Conservation (phyloP, 1,140 invertebrate genomes). For the Argopecten irradians region DNA sequence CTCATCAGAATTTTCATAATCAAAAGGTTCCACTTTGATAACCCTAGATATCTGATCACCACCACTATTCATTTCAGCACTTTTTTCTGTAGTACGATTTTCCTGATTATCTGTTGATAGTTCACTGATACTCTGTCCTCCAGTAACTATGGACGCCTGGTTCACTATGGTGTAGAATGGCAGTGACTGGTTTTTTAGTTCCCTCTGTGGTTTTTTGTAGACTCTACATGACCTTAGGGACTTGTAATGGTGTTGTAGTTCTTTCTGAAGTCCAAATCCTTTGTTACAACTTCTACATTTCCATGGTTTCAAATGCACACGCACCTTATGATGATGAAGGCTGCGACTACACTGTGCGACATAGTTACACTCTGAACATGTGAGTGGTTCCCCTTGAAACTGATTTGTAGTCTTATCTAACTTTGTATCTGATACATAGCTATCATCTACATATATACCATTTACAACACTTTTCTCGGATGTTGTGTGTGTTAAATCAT, state of each 20-base stretch:
- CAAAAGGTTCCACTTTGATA: not conserved
- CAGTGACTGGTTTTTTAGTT: not conserved
- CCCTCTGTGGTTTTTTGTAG: not conserved
- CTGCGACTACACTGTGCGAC: slow-evolving; percentile 17
- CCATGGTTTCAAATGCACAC: slow-evolving; percentile 34
- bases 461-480: not conserved
- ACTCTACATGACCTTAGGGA: slow-evolving; percentile 24
- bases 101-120: not conserved
- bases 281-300: slow-evolving; percentile 35
- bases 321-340: slow-evolving; percentile 24
- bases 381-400: not conserved
- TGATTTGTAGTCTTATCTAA: not conserved
- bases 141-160: not conserved
- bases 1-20: not conserved
- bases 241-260: slow-evolving; percentile 39
- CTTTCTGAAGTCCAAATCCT: slow-evolving; percentile 43
- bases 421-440: not conserved
- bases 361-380: slow-evolving; percentile 33
- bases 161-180: not conserved
- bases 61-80: not conserved
- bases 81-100: not conserved
- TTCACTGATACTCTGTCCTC: not conserved
- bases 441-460: not conserved
- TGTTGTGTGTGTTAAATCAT: not conserved
- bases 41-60: not conserved